Evolutionary conservation across 2,113 vertebrate species (phyloP), one percentile per base, ranked within the genome.

Genomic region (Orcinus orca): DNA sequence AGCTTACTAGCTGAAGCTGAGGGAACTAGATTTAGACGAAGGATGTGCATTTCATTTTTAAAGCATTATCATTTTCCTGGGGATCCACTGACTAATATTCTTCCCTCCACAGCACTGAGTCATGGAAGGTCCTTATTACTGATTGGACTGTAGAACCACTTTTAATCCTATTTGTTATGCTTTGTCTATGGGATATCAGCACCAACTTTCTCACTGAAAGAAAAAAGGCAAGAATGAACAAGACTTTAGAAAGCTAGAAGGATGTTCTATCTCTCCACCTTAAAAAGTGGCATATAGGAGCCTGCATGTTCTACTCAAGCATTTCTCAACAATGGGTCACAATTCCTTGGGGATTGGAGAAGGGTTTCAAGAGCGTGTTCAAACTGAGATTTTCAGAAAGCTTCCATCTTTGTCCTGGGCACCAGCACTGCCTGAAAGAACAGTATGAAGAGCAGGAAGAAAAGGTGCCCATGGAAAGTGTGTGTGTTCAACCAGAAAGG

Each of bases 171-270:
- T 95, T 84, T 44, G 26, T 68, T 92, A 60, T 26, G 76, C 41
- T 77, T 93, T 29, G 18, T 86, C 92, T 89, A 21, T 55, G 38
- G 31, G 26, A 95, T 67, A 38, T 81, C 67, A 91, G 63, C 71
- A 85, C 73, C 15, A 26, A 38, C 77, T 74, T 91, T 96, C 67
- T 80, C 81, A 74, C 6, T 58, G 60, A 93, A 82, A 76, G 47
- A 84, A 50, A 96, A 92, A 90, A 82, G 70, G 58, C 65, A 87
- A 93, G 86, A 93, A 90, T 77, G 80, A 67, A 87, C 26, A 97
- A 90, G 65, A 65, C 53, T 71, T 93, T 87, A 93, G 50, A 74
- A 95, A 93, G 26, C 60, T 68, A 74, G 63, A 80, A 94, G 63
- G 1, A 4, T 74, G 8, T 81, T 92, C 95, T 95, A 93, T 80